Percentiles rank a stretch among this genome's conserved stretches.
Conservation (phyloP, 2,113 vertebrate species). For the Damaliscus lunatus region DNA sequence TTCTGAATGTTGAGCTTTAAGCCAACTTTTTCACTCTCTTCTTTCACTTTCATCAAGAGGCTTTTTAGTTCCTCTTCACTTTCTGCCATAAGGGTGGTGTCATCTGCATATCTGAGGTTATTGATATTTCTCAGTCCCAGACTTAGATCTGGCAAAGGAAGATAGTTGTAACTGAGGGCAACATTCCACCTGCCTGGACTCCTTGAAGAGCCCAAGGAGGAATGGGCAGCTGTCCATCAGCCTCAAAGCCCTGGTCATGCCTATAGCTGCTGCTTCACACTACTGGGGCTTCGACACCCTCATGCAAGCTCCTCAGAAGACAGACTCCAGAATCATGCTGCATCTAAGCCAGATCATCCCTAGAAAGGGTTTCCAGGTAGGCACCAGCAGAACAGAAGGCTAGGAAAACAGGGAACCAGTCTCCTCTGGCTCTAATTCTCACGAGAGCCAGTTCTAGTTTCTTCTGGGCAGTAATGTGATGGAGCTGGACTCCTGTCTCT, state of each 20-base stretch:
- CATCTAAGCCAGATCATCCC: background rate
- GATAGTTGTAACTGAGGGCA: background rate
- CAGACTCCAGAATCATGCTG: background rate
- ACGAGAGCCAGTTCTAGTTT: background rate
- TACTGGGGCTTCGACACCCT: background rate
- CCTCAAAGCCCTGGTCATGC: background rate
- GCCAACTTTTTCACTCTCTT: background rate
- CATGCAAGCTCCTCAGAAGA: background rate
- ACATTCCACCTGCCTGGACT: background rate
- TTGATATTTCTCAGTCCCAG: background rate
- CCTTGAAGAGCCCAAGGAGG: background rate
- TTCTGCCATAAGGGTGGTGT: background rate
- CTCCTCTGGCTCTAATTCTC: background rate
- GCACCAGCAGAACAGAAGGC: background rate
- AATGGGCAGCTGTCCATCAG: background rate
- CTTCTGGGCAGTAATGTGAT: background rate
- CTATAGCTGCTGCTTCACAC: background rate
- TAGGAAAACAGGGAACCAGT: background rate
- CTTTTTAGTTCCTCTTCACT: background rate
- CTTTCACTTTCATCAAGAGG: background rate
- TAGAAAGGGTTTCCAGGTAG: background rate
- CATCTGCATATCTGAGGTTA: background rate
- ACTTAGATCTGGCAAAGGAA: conserved; percentile 18
- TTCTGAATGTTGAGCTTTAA: background rate
- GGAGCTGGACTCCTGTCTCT: background rate